Base-by-base conservation (phyloP, 2,888 invertebrate genomes). In the Meiosimyza decipiens region DNA sequence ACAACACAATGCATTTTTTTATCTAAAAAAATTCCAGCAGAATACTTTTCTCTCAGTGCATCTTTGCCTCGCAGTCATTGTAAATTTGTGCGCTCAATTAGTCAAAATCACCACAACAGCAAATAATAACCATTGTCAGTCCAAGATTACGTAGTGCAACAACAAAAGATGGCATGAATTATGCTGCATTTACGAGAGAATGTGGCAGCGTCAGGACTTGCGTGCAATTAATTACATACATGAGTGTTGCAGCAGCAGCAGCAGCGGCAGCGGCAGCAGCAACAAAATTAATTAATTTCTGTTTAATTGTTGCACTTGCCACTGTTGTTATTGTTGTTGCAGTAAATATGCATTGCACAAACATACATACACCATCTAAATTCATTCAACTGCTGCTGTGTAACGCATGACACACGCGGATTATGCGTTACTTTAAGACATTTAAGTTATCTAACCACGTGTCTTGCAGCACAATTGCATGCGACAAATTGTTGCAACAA, bases 271-370 rank as follows among this genome's bases (percentile, higher is more conserved):
- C 7, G n/a, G 22, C n/a, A n/a, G 22, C n/a, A 18, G 13, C 49
- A 63, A n/a, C 18, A 5, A 13, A 64, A 57, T 57, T 57, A 57
- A 57, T 57, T 22, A 13, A 57, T 9, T 28, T 57, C 57, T 28
- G 13, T 18, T 64, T 51, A 64, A 50, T 64, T 64, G 51, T 64
- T 64, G 64, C 64, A 64, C 28, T 64, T 28, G n/a, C 51, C 51
- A 51, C 18, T 15, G n/a, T 33, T 33, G 28, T 50, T 28, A 22
- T 22, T 57, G 57, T 22, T 57, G 28, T 57, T 57, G 18, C 6
- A 51, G 28, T 64, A 28, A 51, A 47, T 40, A 40, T 16, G 11
- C 13, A 2, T 47, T 4, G 16, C 13, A 52, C 15, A 47, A 15
- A 54, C 54, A 64, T 51, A 3, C 47, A 16, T 12, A 18, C 40